A percentile compares a stretch with the other conserved stretches of the same genome.
Conservation (phyloP, 2,113 vertebrate species). For the Eulemur macaco region DNA sequence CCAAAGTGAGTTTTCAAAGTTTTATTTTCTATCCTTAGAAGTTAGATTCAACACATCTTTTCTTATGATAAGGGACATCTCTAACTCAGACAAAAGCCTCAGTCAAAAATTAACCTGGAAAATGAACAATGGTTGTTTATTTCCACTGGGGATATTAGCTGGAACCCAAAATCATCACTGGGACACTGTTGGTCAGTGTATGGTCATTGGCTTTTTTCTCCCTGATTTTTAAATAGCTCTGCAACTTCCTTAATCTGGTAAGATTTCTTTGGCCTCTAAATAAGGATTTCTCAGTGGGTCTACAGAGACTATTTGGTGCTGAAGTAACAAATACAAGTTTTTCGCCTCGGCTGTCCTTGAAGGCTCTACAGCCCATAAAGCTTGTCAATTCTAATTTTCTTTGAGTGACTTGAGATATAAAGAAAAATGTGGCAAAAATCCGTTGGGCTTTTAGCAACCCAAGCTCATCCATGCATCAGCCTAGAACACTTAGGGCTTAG, state of each 20-base stretch:
- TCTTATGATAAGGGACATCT: neutral
- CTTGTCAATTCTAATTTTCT: slow-evolving; percentile 63
- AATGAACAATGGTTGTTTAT: neutral
- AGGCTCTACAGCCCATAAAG: slow-evolving; percentile 1
- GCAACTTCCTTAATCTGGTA: neutral
- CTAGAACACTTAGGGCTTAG: neutral
- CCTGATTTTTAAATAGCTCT: neutral
- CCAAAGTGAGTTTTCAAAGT: neutral
- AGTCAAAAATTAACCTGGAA: neutral
- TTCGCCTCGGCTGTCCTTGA: slow-evolving; percentile 45
- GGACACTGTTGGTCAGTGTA: rapidly evolving
- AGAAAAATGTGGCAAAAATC: slow-evolving; percentile 23
- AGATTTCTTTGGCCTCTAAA: slow-evolving; percentile 24
- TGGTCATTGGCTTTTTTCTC: neutral
- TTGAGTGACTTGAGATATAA: slow-evolving; percentile 44
- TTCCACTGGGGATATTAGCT: neutral
- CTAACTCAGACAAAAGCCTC: neutral
- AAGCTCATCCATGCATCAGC: neutral
- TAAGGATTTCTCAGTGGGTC: slow-evolving; percentile 29
- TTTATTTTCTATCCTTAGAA: neutral
- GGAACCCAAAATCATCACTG: neutral
- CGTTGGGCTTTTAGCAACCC: slow-evolving; percentile 40
- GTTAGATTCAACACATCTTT: neutral
- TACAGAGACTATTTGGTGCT: neutral
- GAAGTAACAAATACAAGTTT: slow-evolving; percentile 49